Base-by-base conservation (phyloP, 2,888 invertebrate genomes). In the Polymixis flavicincta region DNA sequence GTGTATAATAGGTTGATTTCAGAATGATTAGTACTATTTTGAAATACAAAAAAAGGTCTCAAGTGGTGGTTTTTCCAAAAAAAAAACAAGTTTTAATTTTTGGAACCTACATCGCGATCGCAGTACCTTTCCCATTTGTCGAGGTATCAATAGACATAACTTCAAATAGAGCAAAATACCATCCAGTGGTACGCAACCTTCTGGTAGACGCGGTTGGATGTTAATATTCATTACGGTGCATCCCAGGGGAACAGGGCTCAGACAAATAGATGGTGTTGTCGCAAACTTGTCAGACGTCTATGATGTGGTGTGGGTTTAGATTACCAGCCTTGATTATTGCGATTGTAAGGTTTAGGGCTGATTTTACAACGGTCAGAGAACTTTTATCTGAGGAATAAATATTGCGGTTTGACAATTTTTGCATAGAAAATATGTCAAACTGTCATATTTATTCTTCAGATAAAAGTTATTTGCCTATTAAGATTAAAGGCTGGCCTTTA, bases 201-300 rank as follows among this genome's bases (percentile, higher is more conserved):
- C 87, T 89, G 89, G 88, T 90, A 82, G 78, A 87, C 82, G 85
- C 82, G 82, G 65, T 80, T 69, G 86, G 91, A 92, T 93, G 94
- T 95, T 95, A 95, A 95, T 95, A 95, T 95, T 95, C 95, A 95
- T 95, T 95, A 95, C 89, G 89, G 82, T 83, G 88, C 86, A 89
- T 89, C 93, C 90, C 92, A 68, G 54, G 92, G 91, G 93, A 92
- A 84, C 78, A 71, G 66, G 79, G 88, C 88, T 89, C 90, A 93
- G 93, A 94, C 93, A 93, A 94, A 95, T 93, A 91, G 92, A 93
- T 91, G 84, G 85, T 74, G 87, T 84, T 89, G 92, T 90, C 89
- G 89, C 88, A 81, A 87, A 88, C 87, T 87, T 85, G 81, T 88
- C 87, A 88, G 83, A 72, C 85, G 78, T 78, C 80, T 60, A 71